Base-by-base conservation (phyloP, 2,888 invertebrate genomes). In the Temnothorax ravouxi region DNA sequence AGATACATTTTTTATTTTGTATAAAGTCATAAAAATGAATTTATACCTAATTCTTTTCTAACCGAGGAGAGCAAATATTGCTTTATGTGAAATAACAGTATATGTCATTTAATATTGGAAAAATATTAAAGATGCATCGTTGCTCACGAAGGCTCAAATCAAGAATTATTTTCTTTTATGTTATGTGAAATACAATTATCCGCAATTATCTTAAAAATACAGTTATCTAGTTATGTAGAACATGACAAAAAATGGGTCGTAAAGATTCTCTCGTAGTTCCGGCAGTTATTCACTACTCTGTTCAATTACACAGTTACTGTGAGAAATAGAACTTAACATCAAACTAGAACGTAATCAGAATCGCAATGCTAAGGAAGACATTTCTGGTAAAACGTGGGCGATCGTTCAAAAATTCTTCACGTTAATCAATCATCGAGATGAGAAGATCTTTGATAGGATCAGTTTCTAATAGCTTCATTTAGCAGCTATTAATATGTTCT, bases 401-500 rank as follows among this genome's bases (percentile, higher is more conserved):
- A 25, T 59, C 25, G 25, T 47, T 80, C 5, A 61, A 41, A 29
- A 74, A 72, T 59, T 44, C 44, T 38, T 21, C 41, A 59, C 25
- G 50, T 29, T 59, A 25, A 69, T 84, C 66, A 67, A 75, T 84
- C 81, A 74, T n/a, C 25, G 13, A n/a, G 61, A n/a, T 25, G 56
- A 71, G 21, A 59, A 71, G 18, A 59, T 52, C 25, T 11, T 69
- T 50, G 75, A 61, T 34, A 82, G 13, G 34, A 41, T 66, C 21
- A 18, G 25, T 21, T 74, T 41, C 11, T 72, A 38, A 72, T 25
- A 59, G 50, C 25, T 61, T 21, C 8, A 38, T 21, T 29, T 56
- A 54, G n/a, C 54, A 54, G 61, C 11, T 71, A 29, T 74, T 83
- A 47, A 82, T 71, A 82, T 71, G 76, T 87, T 88, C 87, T 87